Evolutionary conservation across 2,888 invertebrate species (phyloP), one percentile per base, ranked within the genome.

Genomic region (Scaptomyza tumidula): DNA sequence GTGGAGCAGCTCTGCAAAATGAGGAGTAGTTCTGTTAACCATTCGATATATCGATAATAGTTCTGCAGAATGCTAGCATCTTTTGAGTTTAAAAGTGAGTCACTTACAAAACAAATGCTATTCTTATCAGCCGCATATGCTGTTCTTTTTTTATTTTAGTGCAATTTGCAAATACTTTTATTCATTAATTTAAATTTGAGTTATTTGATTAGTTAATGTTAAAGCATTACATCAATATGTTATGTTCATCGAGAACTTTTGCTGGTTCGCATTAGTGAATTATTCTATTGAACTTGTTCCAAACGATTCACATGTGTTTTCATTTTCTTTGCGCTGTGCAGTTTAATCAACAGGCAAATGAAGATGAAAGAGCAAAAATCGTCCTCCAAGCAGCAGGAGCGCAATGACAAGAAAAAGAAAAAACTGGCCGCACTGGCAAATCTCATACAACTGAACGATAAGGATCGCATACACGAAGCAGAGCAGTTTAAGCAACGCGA

Each of bases 361-460:
- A 87, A 72, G 43, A 83, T 86, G 75, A 85, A 85, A 56, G 83
- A 85, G 7, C 83, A 85, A 59, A 56, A 53, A 16, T 53, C 71
- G n/a, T 92, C 92, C 37, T 81, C 93, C 33, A 94, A 94, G 87
- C 93, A 93, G 82, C 91, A 93, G 63, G 92, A 93, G 79, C 93
- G 95, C 67, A 91, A 93, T 64, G 94, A 94, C 82, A 95, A 93
- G 71, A 95, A 94, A 86, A 94, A 93, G 87, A 94, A 93, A 88
- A 95, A 95, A 92, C 92, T 95, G 89, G 93, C 93, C 6, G 95
- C 95, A 1, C 91, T 94, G 67, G 92, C 94, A 10, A 93, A 94
- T 88, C 91, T 95, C 53, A 92, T 94, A 39, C 93, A 94, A 90
- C 91, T 95, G 57, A 95, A 95, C 88, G 94, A 94, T 80, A 92